These are phyloP conservation scores for Chymomyza amoena DNA, from an alignment of 2,888 invertebrate species.

Conservation along the genomic window DNA sequence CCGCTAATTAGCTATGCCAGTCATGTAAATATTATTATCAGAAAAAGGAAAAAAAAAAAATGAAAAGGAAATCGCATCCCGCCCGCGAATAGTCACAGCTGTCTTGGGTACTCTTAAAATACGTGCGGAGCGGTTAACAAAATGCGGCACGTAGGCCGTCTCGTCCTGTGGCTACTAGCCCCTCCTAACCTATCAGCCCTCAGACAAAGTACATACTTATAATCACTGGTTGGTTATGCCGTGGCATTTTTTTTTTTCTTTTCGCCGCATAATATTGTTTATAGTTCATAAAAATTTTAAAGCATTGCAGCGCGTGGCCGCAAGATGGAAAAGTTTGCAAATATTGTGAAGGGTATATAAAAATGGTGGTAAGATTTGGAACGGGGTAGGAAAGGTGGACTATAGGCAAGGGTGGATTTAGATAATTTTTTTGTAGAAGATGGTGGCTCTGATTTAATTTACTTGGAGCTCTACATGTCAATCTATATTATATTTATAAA, in stretches of 20 bases:
- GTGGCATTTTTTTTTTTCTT: no score
- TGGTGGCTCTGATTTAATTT: no score
- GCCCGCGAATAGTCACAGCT: conserved; percentile 6
- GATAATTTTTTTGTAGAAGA: no score
- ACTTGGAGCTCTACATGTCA: no score
- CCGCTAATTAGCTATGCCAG: conserved; percentile 16
- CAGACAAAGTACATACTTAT: neutral
- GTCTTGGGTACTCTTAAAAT: neutral
- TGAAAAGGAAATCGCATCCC: neutral
- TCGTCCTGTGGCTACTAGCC: neutral
- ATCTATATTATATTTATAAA: no score
- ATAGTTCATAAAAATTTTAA: conserved; percentile 26
- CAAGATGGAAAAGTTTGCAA: neutral
- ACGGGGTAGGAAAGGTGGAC: neutral
- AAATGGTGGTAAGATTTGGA: neutral
- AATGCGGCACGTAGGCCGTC: conserved; percentile 15
- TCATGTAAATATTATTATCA: conserved; percentile 14
- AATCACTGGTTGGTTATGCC: neutral
- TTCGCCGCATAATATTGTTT: conserved; percentile 7
- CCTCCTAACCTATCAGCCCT: no score
- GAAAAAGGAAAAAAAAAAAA: neutral
- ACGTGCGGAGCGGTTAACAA: neutral
- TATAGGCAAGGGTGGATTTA: no score
- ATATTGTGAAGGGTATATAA: neutral
- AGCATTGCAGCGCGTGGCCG: neutral